Evolutionary conservation across 2,888 invertebrate genomes (phyloP), one percentile per base, ranked within the genome.

Genomic region (Alloscopus bannaensis): DNA sequence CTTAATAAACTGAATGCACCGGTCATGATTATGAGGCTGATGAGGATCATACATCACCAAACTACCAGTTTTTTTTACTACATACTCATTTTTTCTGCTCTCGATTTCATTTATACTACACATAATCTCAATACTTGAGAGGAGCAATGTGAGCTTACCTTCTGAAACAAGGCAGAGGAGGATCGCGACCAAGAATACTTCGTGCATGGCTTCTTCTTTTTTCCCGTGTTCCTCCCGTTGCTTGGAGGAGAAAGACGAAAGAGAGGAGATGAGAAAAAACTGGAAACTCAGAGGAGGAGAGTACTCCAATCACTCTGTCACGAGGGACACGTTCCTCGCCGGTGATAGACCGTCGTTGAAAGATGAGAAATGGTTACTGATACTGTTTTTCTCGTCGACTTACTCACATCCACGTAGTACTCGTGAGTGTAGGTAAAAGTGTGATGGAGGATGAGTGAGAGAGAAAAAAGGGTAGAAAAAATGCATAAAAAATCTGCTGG

Each of bases 121-220:
- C 13, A 13, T 8, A 36, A 36, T 36, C 36, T 36, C 13, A 45
- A 18, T 52, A 22, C 24, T 47, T 47, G 4, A 52, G 24, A 28
- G 24, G 52, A 3, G 18, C 18, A 42, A 22, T 55, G 26, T 29
- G 16, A 6, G 3, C 70, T 84, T 81, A 84, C 82, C 84, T 84
- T 84, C 81, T 28, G 80, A 83, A 71, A 83, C 81, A 71, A 84
- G 78, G 73, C 82, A 82, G 59, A 84, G 76, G 20, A 84, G 66
- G 13, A 81, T 59, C 11, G 68, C 60, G 57, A 75, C 76, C 20
- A 84, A 73, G 70, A 84, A 76, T 55, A 81, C 70, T 72, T 84
- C 80, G 69, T 83, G 81, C 84, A 84, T 83, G 62, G 50, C 68
- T 60, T 60, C 70, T 24, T 55, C 16, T 64, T n/a, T 3, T 8